These are phyloP conservation scores for Lethrus apterus DNA, from an alignment of 1,140 invertebrate genomes.

Conservation along the genomic window DNA sequence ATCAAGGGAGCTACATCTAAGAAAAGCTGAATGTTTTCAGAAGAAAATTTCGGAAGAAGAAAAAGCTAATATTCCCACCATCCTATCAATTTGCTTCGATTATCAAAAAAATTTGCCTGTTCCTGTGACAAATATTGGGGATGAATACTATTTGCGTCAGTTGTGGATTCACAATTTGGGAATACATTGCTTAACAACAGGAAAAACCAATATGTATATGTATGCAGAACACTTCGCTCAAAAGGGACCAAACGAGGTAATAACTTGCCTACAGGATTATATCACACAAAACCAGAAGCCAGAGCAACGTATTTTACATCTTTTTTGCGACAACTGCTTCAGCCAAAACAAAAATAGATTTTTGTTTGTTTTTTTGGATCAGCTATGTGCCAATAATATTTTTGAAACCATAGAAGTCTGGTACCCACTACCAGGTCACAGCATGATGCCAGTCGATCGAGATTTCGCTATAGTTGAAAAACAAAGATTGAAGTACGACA, in stretches of 20 bases:
- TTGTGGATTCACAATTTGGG: slow-evolving; percentile 3
- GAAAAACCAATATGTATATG: slow-evolving; percentile 3
- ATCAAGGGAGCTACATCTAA: no score
- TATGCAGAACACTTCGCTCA: slow-evolving; percentile 14
- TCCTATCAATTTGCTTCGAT: no score
- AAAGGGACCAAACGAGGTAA: slow-evolving; percentile 15
- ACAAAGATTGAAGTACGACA: no score
- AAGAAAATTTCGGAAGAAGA: no score
- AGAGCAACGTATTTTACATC: neutral
- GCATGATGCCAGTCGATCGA: slow-evolving; percentile 10
- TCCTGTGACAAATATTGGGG: slow-evolving; percentile 14
- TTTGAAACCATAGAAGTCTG: slow-evolving; percentile 9
- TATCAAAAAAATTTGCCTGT: slow-evolving; percentile 17
- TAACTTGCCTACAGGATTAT: slow-evolving; percentile 15
- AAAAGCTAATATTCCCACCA: no score
- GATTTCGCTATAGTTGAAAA: slow-evolving; percentile 14
- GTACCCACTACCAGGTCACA: slow-evolving; percentile 11
- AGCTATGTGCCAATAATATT: slow-evolving; percentile 7
- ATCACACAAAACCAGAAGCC: neutral
- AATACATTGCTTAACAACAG: slow-evolving; percentile 7
- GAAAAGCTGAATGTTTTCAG: no score
- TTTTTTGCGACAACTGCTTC: slow-evolving; percentile 17
- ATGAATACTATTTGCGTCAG: slow-evolving; percentile 15
- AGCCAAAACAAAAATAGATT: slow-evolving; percentile 17
- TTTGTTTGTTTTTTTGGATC: slow-evolving; percentile 15